Evolutionary conservation across 2,888 invertebrate genomes (phyloP).

Genomic region (Hybos culiciformis): DNA sequence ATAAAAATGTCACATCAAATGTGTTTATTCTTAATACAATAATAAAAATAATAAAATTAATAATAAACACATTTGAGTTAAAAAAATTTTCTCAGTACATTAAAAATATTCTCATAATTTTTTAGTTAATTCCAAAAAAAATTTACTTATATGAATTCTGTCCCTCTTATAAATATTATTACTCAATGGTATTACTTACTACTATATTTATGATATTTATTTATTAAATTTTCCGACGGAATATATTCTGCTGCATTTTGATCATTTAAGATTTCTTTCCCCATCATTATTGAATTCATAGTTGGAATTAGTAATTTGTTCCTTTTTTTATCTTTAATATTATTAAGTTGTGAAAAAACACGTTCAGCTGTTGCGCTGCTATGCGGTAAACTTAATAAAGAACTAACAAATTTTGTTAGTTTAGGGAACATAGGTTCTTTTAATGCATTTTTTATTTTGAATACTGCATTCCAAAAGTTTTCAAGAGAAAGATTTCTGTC

Average conservation of each 20-base stretch:
- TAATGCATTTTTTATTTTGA: conserved; percentile 8
- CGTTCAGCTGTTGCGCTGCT: conserved; percentile 9
- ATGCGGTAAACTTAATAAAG: conserved; percentile 6
- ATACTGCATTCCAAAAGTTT: conserved; percentile 7
- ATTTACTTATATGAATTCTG: too few species aligned
- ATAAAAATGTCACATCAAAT: too few species aligned
- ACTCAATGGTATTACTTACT: too few species aligned
- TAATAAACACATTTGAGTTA: too few species aligned
- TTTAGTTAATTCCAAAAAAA: too few species aligned
- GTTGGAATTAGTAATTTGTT: conserved; percentile 1
- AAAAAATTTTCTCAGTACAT: too few species aligned
- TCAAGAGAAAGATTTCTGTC: conserved; percentile 5
- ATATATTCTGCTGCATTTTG: not conserved
- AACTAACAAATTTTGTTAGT: conserved; percentile 4
- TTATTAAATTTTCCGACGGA: not conserved
- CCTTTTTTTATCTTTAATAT: conserved; percentile 6
- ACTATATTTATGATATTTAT: not conserved
- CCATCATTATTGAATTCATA: conserved; percentile 1
- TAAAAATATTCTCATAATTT: too few species aligned
- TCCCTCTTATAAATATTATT: too few species aligned
- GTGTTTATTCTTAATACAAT: too few species aligned
- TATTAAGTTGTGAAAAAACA: conserved; percentile 6
- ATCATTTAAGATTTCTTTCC: not conserved
- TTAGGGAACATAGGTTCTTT: conserved; percentile 6
- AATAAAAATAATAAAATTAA: too few species aligned